Evolutionary conservation across 2,113 vertebrate species (phyloP).

Genomic region (Erpornis zantholeuca): DNA sequence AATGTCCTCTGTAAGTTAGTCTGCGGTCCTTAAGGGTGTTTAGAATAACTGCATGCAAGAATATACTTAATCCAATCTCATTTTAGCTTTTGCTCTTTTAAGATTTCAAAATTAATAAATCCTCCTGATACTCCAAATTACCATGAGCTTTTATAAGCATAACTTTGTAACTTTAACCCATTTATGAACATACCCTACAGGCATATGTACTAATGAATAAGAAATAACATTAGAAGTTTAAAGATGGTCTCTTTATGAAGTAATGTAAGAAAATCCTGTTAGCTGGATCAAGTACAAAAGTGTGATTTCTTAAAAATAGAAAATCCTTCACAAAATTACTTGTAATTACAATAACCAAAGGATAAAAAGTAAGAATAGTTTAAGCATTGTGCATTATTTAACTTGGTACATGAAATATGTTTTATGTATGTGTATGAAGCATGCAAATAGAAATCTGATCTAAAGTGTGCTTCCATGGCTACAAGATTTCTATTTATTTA

Average conservation of each 20-base stretch:
- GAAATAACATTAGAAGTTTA: conserved; percentile 99
- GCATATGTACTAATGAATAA: conserved; percentile 99
- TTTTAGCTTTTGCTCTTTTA: conserved; percentile 95
- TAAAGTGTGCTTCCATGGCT: conserved; percentile 63
- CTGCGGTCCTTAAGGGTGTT: conserved; percentile 95
- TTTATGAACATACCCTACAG: conserved; percentile 96
- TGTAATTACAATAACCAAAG: conserved; percentile 90
- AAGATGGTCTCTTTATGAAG: conserved; percentile 99
- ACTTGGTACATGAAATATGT: conserved; percentile 74
- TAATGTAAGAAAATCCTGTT: conserved; percentile 99
- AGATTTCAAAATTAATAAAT: conserved; percentile 99
- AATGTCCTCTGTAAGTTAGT: conserved; percentile 97
- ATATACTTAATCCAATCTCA: conserved; percentile 99
- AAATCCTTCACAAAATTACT: conserved; percentile 86
- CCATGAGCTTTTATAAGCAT: conserved; percentile 93
- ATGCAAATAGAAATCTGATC: conserved; percentile 66
- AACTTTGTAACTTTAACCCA: conserved; percentile 99
- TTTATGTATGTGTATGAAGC: conserved; percentile 75
- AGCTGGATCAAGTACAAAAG: conserved; percentile 99
- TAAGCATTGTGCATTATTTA: conserved; percentile 78
- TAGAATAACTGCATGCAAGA: conserved; percentile 97
- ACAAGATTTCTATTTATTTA: conserved; percentile 8
- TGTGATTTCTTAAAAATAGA: conserved; percentile 98
- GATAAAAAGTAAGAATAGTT: conserved; percentile 82
- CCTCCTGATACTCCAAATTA: conserved; percentile 93